Evolutionary conservation across 2,797 vertebrate genomes (phyloP).

Genomic region (Enteromius afrohamiltoni): DNA sequence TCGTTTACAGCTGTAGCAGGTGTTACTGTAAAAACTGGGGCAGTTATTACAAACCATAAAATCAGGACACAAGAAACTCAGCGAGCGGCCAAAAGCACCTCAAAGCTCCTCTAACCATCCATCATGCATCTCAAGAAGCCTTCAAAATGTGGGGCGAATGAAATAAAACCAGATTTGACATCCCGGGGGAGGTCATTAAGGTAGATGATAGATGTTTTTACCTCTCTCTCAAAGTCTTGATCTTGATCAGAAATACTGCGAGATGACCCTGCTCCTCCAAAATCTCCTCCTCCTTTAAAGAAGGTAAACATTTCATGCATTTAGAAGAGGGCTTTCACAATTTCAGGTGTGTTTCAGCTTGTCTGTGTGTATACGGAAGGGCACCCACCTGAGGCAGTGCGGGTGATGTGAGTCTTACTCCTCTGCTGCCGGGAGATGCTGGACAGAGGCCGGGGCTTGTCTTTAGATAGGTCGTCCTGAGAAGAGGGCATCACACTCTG

Average conservation of each 20-base stretch:
- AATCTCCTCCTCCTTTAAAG: conserved; percentile 79
- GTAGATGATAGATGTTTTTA: conserved; percentile 61
- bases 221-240: conserved; percentile 92
- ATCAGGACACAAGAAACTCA: conserved; percentile 37
- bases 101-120: conserved; percentile 27
- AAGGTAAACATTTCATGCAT: neutral
- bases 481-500: conserved; percentile 84
- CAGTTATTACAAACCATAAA: conserved; percentile 45
- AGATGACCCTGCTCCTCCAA: conserved; percentile 83
- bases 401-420: conserved; percentile 89
- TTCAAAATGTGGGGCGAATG: neutral
- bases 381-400: conserved; percentile 87
- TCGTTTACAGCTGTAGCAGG: neutral
- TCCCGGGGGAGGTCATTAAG: neutral
- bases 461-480: conserved; percentile 86
- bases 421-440: conserved; percentile 85
- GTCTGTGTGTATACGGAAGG: neutral
- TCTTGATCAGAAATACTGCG: conserved; percentile 87
- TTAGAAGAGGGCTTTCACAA: neutral
- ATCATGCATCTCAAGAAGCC: conserved; percentile 15
- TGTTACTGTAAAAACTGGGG: conserved; percentile 34
- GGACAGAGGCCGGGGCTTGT: conserved; percentile 81
- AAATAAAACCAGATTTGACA: conserved; percentile 25
- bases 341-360: neutral
- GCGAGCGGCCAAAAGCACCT: conserved; percentile 18